A percentile compares a stretch with the other conserved stretches of the same genome.
Conservation (phyloP, 2,113 vertebrate genomes). For the Limnothrissa miodon region DNA sequence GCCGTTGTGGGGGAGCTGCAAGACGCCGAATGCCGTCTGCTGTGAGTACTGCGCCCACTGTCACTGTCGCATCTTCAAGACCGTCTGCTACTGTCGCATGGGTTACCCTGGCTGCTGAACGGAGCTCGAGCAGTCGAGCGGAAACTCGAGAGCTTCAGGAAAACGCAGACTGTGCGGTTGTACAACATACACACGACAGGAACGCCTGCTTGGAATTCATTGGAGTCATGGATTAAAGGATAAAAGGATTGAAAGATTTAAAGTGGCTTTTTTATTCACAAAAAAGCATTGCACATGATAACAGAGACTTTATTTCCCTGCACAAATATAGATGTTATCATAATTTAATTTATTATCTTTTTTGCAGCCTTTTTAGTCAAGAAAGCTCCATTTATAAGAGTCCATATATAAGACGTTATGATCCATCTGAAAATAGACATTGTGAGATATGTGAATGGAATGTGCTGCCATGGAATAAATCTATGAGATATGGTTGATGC, state of each 20-base stretch:
- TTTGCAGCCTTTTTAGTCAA: background rate
- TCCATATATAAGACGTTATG: background rate
- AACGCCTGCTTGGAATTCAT: background rate
- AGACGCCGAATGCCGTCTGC: conserved; percentile 69
- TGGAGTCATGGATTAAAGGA: background rate
- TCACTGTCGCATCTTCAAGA: conserved; percentile 82
- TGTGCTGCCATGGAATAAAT: background rate
- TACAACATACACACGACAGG: background rate
- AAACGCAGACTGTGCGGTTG: background rate
- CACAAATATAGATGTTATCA: background rate
- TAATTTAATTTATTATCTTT: background rate
- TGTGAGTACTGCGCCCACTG: conserved; percentile 83
- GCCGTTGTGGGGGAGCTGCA: conserved; percentile 78
- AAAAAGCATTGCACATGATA: conserved; percentile 2
- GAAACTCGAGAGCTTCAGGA: background rate
- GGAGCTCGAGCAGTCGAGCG: background rate
- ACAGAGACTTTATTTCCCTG: background rate
- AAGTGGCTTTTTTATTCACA: background rate
- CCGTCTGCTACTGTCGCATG: conserved; percentile 78
- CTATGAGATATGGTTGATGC: background rate
- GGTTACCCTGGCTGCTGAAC: conserved; percentile 78
- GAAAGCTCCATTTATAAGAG: background rate
- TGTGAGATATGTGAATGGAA: background rate
- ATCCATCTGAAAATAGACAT: background rate
- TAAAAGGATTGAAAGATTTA: background rate